phyloP scores from a whole-genome alignment of 2,113 vertebrate genomes.

The Pelmatolapia mariae region DNA sequence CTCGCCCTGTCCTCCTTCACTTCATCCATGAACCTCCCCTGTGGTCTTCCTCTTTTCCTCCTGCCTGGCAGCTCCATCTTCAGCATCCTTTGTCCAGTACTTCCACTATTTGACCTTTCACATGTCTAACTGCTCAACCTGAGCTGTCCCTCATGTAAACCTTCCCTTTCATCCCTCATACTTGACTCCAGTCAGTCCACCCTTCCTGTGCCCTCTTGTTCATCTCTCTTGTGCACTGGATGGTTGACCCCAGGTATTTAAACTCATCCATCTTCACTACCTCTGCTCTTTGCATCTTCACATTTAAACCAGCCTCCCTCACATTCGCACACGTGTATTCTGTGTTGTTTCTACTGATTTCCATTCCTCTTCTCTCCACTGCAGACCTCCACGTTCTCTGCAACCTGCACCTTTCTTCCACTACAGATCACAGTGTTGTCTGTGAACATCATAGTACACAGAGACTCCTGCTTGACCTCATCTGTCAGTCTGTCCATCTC shows the following conservation, averaged over 20 bases:
- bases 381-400: not conserved
- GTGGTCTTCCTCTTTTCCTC: not conserved
- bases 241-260: not conserved
- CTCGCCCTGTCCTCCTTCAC: not conserved
- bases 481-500: not conserved
- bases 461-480: not conserved
- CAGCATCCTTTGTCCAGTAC: not conserved
- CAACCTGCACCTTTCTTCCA: not conserved
- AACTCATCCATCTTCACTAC: not conserved
- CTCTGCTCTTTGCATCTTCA: not conserved
- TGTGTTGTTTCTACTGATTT: not conserved
- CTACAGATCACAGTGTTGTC: not conserved
- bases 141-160: not conserved
- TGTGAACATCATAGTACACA: not conserved
- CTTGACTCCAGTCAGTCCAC: not conserved
- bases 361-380: not conserved
- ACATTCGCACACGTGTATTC: fast-evolving
- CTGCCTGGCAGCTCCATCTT: not conserved
- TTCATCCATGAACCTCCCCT: not conserved
- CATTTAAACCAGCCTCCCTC: not conserved
- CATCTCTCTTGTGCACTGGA: not conserved
- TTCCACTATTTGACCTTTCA: not conserved
- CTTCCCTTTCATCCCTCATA: not conserved
- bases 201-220: not conserved
- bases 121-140: not conserved